Base-by-base conservation (phyloP, 2,888 invertebrate species). In the Neoascia interrupta region DNA sequence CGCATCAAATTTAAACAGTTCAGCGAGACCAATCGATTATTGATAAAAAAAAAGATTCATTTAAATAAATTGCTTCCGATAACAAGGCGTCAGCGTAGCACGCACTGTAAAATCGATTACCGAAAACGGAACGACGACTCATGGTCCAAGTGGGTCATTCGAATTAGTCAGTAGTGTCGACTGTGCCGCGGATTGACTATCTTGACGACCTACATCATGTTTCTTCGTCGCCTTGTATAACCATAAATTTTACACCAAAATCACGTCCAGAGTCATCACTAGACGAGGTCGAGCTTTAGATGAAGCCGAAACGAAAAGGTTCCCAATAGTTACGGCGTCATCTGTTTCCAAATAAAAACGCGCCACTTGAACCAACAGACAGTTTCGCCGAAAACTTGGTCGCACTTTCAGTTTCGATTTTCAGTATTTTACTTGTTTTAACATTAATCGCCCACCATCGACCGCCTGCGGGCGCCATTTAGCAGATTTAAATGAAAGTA, bases 21-120 rank as follows among this genome's bases (percentile, higher is more conserved):
- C 5, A 19, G 23, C 15, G 16, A 26, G 34, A 31, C 26, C 36
- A 58, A 58, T 66, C 66, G 58, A 73, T 66, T 36, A 37, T 36
- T 66, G 51, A 53, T 56, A 43, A 63, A 15, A n/a, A n/a, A n/a
- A n/a, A n/a, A 31, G 31, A 43, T 36, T 47, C 28, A 56, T 69
- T 63, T 36, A 28, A 49, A 43, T 56, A 63, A 63, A 70, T 70
- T 70, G 41, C 15, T 70, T 51, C 37, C 43, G 56, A 51, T 51
- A 37, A n/a, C n/a, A n/a, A 36, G 51, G 56, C 54, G 39, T 28
- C 60, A 53, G 19, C 28, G 19, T n/a, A n/a, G 15, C 43, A 39
- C 31, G 19, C 15, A 10, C 34, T 43, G 10, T 10, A n/a, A 16
- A 43, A 34, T 36, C 45, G 58, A 58, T 41, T 19, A 41, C 56